Conservation (phyloP, 2,113 vertebrate genomes). For the Hippocampus zosterae region DNA sequence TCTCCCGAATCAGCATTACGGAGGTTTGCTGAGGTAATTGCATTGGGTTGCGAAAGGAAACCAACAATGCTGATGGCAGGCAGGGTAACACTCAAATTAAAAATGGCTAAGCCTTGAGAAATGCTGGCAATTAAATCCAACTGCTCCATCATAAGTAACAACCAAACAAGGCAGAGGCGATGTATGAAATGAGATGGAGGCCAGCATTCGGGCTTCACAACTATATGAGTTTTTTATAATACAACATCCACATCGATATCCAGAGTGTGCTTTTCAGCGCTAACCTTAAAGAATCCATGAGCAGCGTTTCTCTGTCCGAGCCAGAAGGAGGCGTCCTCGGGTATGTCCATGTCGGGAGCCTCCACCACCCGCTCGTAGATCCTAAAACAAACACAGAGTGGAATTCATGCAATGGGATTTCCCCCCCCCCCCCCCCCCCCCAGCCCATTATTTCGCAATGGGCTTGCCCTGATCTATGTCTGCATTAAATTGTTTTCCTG, state of each 20-base stretch:
- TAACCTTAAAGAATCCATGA: conserved; percentile 92
- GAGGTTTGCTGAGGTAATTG: conserved; percentile 56
- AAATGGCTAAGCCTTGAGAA: conserved; percentile 44
- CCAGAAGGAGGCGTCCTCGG: conserved; percentile 87
- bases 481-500: conserved; percentile 20
- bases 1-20: conserved; percentile 54
- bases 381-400: conserved; percentile 61
- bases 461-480: conserved; percentile 38
- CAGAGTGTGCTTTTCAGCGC: not conserved
- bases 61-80: conserved; percentile 46
- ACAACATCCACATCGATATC: conserved; percentile 12
- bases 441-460: not conserved
- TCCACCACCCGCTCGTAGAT: conserved; percentile 97
- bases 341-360: conserved; percentile 86
- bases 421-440: not conserved
- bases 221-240: conserved; percentile 33
- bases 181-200: conserved; percentile 14
- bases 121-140: conserved; percentile 51
- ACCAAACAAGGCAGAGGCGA: conserved; percentile 30
- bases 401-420: not conserved
- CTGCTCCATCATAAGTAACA: conserved; percentile 48
- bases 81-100: conserved; percentile 41
- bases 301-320: conserved; percentile 92
- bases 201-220: not conserved
- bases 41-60: conserved; percentile 45